Conservation (phyloP, 1,140 invertebrate genomes). For the Drosophila yakuba region DNA sequence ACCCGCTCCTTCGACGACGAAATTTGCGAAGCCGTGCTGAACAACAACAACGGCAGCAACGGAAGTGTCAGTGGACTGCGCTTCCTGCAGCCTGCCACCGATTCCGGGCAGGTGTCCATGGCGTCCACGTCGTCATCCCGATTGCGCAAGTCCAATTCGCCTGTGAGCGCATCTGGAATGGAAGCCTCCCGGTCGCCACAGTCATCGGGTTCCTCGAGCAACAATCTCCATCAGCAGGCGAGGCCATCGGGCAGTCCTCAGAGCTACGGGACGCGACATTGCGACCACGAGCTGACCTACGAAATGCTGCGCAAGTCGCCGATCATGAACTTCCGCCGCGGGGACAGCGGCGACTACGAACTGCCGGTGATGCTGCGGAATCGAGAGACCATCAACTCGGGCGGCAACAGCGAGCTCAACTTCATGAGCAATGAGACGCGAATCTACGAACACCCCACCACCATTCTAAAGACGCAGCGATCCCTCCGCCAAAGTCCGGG, state of each 20-base stretch:
- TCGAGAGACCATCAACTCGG: conserved; percentile 77
- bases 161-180: conserved; percentile 24
- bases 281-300: conserved; percentile 82
- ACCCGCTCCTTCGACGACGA: conserved; percentile 84
- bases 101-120: conserved; percentile 6
- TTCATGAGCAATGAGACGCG: conserved; percentile 81
- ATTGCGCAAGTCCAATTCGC: conserved; percentile 54
- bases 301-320: conserved; percentile 75
- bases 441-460: conserved; percentile 77
- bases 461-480: conserved; percentile 63
- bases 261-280: conserved; percentile 79
- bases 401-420: conserved; percentile 80
- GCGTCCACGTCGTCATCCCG: conserved; percentile 24
- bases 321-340: conserved; percentile 76
- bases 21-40: conserved; percentile 68
- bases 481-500: conserved; percentile 57
- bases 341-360: conserved; percentile 71
- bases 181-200: conserved; percentile 69
- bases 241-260: conserved; percentile 72
- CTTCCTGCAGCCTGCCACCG: conserved; percentile 57
- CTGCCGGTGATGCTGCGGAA: conserved; percentile 62
- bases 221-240: conserved; percentile 57
- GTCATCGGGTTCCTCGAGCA: conserved; percentile 75
- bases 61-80: conserved; percentile 30
- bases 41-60: conserved; percentile 50